phyloP scores from a whole-genome alignment of 2,113 vertebrate species.

The Machaerirhynchus nigripectus region DNA sequence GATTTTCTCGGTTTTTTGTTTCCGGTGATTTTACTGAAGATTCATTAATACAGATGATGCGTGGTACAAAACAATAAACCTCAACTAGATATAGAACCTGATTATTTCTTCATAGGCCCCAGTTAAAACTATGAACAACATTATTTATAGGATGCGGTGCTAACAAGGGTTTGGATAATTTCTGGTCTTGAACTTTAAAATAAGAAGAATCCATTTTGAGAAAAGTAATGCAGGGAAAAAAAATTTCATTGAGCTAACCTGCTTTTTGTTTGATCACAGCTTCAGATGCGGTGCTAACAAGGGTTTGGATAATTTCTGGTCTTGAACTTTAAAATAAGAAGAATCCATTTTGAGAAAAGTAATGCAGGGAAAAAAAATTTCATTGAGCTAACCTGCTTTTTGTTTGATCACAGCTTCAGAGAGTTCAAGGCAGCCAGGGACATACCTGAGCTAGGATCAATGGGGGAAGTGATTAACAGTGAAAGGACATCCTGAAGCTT shows the following conservation, averaged over 20 bases:
- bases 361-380: too few relatives aligned
- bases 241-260: neutral
- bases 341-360: too few relatives aligned
- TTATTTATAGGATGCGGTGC: neutral
- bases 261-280: neutral
- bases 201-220: neutral
- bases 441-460: slow-evolving; percentile 4
- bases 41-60: neutral
- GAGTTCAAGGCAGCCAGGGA: neutral
- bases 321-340: too few relatives aligned
- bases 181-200: neutral
- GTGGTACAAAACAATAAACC: neutral
- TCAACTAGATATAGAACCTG: neutral
- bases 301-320: too few relatives aligned
- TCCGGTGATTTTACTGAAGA: neutral
- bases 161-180: neutral
- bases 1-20: neutral
- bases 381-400: neutral
- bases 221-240: neutral
- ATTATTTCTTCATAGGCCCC: neutral
- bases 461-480: slow-evolving; percentile 19
- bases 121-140: neutral
- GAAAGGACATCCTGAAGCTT: neutral
- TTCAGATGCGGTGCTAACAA: too few relatives aligned
- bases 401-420: slow-evolving; percentile 12